A percentile compares a stretch with the other conserved stretches of the same genome.
Evolutionary conservation across 2,113 vertebrate species (phyloP).

Genomic region (Vimba vimba): DNA sequence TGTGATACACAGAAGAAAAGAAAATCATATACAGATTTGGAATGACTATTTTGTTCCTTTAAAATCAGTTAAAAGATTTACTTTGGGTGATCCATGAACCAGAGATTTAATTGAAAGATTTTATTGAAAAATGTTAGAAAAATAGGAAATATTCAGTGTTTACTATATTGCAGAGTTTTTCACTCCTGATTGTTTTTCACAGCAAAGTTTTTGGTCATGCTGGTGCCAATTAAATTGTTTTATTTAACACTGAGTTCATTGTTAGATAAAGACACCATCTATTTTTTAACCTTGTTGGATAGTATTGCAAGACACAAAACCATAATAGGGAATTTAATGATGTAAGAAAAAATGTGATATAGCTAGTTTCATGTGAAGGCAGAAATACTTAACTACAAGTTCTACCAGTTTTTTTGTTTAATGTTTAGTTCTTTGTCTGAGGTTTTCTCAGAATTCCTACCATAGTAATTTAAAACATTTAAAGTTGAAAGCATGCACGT

Average conservation of each 20-base stretch:
- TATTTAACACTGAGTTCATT: not conserved
- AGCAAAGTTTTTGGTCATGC: not conserved
- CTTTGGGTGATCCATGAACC: not conserved
- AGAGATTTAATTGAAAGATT: not conserved
- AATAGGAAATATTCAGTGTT: not conserved
- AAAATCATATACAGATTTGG: not conserved
- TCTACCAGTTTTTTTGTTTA: not conserved
- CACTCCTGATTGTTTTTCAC: not conserved
- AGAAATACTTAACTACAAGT: not conserved
- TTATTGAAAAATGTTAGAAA: not conserved
- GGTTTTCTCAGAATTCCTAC: not conserved
- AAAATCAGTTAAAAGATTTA: not conserved
- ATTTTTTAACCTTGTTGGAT: not conserved
- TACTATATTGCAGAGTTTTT: not conserved
- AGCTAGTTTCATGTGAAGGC: not conserved
- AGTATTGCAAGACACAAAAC: not conserved
- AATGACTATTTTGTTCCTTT: constrained; percentile 7
- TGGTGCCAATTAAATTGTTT: not conserved
- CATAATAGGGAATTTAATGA: not conserved
- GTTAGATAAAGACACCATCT: not conserved
- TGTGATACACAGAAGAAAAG: not conserved
- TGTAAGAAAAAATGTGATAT: not conserved
- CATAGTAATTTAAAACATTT: not conserved
- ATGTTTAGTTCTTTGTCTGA: not conserved
- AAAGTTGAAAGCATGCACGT: not conserved